phyloP scores from a whole-genome alignment of 2,888 invertebrate genomes.

The Galerucella nymphaeae region DNA sequence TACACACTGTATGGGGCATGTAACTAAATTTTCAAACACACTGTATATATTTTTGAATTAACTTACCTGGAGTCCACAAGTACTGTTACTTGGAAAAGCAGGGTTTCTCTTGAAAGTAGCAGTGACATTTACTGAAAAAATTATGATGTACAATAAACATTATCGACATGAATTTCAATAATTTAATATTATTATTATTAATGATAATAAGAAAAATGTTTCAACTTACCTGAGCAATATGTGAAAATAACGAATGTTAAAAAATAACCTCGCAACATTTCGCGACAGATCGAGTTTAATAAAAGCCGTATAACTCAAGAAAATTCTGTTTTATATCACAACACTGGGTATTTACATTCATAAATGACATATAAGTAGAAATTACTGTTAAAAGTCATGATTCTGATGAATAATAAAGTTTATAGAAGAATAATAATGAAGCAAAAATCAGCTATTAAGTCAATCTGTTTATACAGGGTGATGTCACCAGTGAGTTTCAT shows the following conservation, averaged over 20 bases:
- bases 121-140: neutral
- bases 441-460: too few relatives aligned
- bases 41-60: neutral
- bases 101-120: neutral
- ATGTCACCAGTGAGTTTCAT: too few relatives aligned
- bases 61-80: constrained; percentile 2
- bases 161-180: too few relatives aligned
- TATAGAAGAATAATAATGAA: too few relatives aligned
- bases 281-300: neutral
- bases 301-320: neutral
- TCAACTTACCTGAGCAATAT: neutral
- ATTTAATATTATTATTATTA: too few relatives aligned
- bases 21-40: neutral
- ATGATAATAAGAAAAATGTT: neutral
- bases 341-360: neutral
- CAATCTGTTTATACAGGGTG: too few relatives aligned
- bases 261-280: neutral
- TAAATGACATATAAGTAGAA: neutral
- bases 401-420: too few relatives aligned
- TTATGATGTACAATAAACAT: neutral
- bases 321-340: neutral
- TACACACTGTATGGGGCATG: too few relatives aligned
- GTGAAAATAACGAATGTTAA: neutral
- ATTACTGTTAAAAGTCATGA: neutral
- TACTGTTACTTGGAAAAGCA: neutral